Conservation (phyloP, 2,113 vertebrate species). For the Oxygymnocypris stewartii region DNA sequence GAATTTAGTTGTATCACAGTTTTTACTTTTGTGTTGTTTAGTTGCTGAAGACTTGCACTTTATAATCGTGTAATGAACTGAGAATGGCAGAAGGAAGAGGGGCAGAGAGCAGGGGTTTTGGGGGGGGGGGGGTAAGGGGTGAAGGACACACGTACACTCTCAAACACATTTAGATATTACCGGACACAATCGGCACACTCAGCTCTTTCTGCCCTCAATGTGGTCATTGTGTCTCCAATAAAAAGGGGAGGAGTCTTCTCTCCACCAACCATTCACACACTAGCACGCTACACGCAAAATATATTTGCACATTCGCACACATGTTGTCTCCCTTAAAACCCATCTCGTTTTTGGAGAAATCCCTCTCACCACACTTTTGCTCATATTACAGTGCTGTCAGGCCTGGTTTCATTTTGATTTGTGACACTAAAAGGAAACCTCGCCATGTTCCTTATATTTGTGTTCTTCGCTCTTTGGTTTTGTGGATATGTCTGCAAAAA, state of each 20-base stretch:
- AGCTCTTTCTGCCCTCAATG: slow-evolving; percentile 64
- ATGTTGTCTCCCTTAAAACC: not conserved
- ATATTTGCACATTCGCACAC: slow-evolving; percentile 26
- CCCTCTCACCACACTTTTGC: not conserved
- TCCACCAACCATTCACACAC: slow-evolving; percentile 39
- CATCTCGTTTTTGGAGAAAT: not conserved
- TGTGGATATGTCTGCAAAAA: slow-evolving; percentile 1
- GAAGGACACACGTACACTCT: slow-evolving; percentile 36
- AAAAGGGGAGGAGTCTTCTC: slow-evolving; percentile 59
- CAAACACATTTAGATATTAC: slow-evolving; percentile 11
- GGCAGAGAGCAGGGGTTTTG: slow-evolving; percentile 6
- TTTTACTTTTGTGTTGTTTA: not conserved
- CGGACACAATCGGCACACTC: slow-evolving; percentile 48
- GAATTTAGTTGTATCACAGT: not conserved
- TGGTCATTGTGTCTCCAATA: slow-evolving; percentile 64
- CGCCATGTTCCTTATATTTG: slow-evolving; percentile 40
- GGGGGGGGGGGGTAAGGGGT: slow-evolving; percentile 35
- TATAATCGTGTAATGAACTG: not conserved
- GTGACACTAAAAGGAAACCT: slow-evolving; percentile 14
- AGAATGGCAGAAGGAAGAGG: not conserved
- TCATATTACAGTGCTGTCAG: not conserved
- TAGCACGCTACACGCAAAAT: not conserved
- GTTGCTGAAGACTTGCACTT: not conserved
- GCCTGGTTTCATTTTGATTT: slow-evolving; percentile 22
- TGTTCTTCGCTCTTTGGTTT: slow-evolving; percentile 4